A percentile compares a stretch with the other conserved stretches of the same genome.
Evolutionary conservation across 1,140 invertebrate species (phyloP).

Genomic region (Pachypsylla venusta): DNA sequence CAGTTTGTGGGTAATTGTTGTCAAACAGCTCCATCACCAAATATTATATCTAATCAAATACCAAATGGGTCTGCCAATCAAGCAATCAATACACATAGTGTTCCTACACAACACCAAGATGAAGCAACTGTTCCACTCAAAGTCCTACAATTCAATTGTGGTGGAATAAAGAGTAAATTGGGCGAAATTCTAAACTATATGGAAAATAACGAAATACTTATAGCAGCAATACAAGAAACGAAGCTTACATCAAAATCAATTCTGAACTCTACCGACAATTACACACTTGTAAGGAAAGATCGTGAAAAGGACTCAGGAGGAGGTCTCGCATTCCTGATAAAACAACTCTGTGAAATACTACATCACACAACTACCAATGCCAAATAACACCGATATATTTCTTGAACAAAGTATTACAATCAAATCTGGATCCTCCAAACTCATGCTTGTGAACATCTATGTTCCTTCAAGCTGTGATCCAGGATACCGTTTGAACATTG

Average conservation of each 20-base stretch:
- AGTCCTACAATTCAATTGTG: constrained; percentile 9
- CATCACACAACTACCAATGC: background rate
- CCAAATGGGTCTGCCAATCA: background rate
- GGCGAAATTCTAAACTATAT: constrained; percentile 9
- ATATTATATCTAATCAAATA: background rate
- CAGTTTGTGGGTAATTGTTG: background rate
- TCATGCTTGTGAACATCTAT: constrained; percentile 4
- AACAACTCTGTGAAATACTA: constrained; percentile 5
- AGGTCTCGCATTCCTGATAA: constrained; percentile 4
- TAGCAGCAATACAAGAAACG: background rate
- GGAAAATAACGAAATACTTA: background rate
- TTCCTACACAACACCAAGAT: background rate
- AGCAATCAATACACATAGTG: background rate
- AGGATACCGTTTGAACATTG: background rate
- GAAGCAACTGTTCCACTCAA: background rate
- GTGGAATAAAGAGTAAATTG: constrained; percentile 6
- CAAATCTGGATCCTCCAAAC: background rate
- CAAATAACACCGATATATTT: background rate
- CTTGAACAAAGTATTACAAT: background rate
- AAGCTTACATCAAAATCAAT: background rate
- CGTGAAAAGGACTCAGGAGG: background rate
- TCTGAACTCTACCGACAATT: background rate
- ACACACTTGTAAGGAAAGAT: background rate
- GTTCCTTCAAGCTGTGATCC: background rate
- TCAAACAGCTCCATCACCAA: background rate